Evolutionary conservation across 2,888 invertebrate species (phyloP).

Genomic region (Tetragnatha montana): DNA sequence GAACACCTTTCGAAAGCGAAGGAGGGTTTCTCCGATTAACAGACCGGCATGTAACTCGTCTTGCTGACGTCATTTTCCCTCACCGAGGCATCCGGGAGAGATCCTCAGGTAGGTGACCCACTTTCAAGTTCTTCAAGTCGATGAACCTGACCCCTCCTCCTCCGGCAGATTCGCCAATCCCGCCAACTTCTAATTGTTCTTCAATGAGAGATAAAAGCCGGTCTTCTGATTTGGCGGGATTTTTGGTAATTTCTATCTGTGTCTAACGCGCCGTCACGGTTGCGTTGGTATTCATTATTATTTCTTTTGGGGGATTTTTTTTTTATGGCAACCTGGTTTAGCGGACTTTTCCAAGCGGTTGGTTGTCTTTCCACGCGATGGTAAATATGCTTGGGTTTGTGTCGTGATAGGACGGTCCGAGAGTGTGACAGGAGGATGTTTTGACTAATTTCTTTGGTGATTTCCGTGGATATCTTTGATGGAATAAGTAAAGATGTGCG

Average conservation of each 20-base stretch:
- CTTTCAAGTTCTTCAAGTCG: slow-evolving; percentile 58
- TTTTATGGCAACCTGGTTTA: slow-evolving; percentile 49
- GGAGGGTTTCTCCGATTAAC: slow-evolving; percentile 30
- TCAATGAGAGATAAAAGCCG: not conserved
- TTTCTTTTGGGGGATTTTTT: slow-evolving; percentile 24
- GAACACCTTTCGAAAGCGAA: not conserved
- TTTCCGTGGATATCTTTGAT: slow-evolving; percentile 1
- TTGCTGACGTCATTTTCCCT: slow-evolving; percentile 51
- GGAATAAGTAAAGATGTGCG: slow-evolving; percentile 13
- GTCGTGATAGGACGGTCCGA: not conserved
- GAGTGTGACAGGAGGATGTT: not conserved
- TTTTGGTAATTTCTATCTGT: not conserved
- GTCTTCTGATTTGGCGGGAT: slow-evolving; percentile 36
- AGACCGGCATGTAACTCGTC: slow-evolving; percentile 20
- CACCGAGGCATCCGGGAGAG: slow-evolving; percentile 56
- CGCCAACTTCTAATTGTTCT: not conserved
- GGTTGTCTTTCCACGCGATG: slow-evolving; percentile 41
- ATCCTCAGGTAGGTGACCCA: slow-evolving; percentile 53
- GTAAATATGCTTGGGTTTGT: slow-evolving; percentile 19
- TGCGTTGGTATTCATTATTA: not conserved
- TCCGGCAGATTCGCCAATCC: slow-evolving; percentile 36
- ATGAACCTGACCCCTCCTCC: slow-evolving; percentile 68
- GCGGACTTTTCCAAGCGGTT: slow-evolving; percentile 9
- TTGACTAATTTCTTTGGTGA: slow-evolving; percentile 7
- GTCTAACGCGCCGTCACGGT: slow-evolving; percentile 5